A percentile compares a stretch with the other conserved stretches of the same genome.
phyloP scores from a whole-genome alignment of 2,113 vertebrate species.

The Anhinga anhinga region DNA sequence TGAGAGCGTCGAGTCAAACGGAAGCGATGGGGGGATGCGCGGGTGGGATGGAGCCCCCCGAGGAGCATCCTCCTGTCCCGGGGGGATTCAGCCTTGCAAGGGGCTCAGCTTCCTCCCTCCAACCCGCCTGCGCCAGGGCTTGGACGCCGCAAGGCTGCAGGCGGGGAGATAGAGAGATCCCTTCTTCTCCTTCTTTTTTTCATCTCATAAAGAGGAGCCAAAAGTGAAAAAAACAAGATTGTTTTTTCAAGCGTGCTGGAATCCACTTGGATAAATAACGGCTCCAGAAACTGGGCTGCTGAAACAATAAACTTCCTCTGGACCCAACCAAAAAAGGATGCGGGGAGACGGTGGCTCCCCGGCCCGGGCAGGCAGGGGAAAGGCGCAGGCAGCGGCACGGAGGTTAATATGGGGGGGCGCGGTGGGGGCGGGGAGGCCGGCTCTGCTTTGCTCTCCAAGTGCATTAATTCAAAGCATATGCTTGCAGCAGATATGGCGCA shows the following conservation, averaged over 20 bases:
- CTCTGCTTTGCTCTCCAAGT: neutral
- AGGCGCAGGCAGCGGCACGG: neutral
- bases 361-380: neutral
- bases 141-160: neutral
- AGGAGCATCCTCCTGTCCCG: neutral
- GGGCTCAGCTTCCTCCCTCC: neutral
- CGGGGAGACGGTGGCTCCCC: constrained; percentile 20
- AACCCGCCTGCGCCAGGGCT: rapidly evolving
- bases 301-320: constrained; percentile 72
- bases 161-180: neutral
- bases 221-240: constrained; percentile 26
- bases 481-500: neutral
- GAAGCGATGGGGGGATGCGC: neutral
- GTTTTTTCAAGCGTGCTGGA: constrained; percentile 68
- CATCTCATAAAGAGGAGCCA: constrained; percentile 45
- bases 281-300: constrained; percentile 66
- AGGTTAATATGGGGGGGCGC: neutral
- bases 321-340: constrained; percentile 60
- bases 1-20: neutral
- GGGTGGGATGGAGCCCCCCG: neutral
- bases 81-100: neutral
- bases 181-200: neutral
- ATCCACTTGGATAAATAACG: constrained; percentile 72
- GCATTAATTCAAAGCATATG: constrained; percentile 67
- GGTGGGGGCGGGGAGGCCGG: neutral